Evolutionary conservation across 23 tunicate genomes (phyloP), one percentile per base, ranked within the genome.

Genomic region (Styela plicata): DNA sequence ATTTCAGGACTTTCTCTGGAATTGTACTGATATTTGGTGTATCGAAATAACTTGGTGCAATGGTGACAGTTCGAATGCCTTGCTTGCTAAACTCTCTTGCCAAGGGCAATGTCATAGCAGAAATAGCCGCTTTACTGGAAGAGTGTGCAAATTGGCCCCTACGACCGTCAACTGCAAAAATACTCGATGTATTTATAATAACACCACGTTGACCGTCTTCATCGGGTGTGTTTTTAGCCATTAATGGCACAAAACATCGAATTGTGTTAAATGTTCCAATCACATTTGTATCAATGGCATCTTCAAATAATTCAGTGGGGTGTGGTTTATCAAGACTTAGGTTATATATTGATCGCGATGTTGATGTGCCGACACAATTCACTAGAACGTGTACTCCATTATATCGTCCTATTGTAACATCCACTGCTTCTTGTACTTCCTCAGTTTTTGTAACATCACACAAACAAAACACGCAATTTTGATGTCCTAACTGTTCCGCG

Each of bases 341-440:
- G 36, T 90, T 90, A 77, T 86, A 90, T 28, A 92, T 86, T 29
- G 83, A 77, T 27, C 69, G 74, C 2, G 99, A 91, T 3, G 87
- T 85, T 21, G 96, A 91, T 21, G 90, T 84, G 19, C 99, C 99
- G 34, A 96, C 99, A 80, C 99, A 95, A 64, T 95, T 95, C 2
- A 95, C 96, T n/a, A 81, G 33, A 2, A 91, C 88, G 34, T 79
- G 57, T 2, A 88, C 78, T 30, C 70, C 74, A 1, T 94, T 90
- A 94, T 88, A 93, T 53, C 78, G 28, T 22, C 68, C 30, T 53
- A 78, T 63, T 7, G 82, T 83, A 19, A 52, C 34, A 24, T 90
- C 96, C 27, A 92, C 67, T 2, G 99, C 99, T n/a, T 62, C 64
- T 32, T 26, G 17, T 1, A 92, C 91, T 79, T 95, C 96, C 74